Evolutionary conservation across 2,797 vertebrate species (phyloP), one percentile per base, ranked within the genome.

Genomic region (Varecia variegata): DNA sequence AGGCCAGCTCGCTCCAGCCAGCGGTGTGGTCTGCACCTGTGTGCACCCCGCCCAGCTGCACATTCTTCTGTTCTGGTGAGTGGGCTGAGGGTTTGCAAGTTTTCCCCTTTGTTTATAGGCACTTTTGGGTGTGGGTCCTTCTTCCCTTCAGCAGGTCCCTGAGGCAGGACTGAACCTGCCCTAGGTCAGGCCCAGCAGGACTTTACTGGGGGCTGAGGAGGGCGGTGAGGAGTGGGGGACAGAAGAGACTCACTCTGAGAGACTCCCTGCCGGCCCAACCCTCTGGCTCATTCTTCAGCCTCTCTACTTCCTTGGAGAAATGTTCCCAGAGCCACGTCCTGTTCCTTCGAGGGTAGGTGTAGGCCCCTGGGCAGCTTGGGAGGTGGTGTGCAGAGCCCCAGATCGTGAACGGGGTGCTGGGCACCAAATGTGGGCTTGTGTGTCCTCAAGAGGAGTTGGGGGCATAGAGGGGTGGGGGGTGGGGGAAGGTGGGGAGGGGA

Each of bases 61-160:
- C 58, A 21, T 82, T 84, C 77, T 45, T 88, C 32, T 4, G 35
- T 71, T 71, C 67, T 40, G 4, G 11, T 52, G 79, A 97, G 89
- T 88, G 68, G 95, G 79, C 84, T 0, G 90, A 82, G 32, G 58
- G 65, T 89, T 92, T 67, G 58, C 56, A 47, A 95, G 56, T 14
- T 90, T 95, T 23, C 45, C 8, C 38, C 43, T 45, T 74, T 94
- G 96, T 95, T 96, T 97, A 96, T 15, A 70, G 52, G 70, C 50
- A 6, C 68, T 38, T 23, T 27, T 1, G 77, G 56, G 18, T 68
- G 68, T 58, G 73, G 38, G 77, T 50, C 93, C 73, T 23, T 88
- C 38, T 70, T 60, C 25, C 50, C 27, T 83, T 86, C 21, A 68
- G 77, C 58, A 56, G 40, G 89, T 76, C 62, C 21, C 76, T 86